Evolutionary conservation across 2,888 invertebrate species (phyloP).

Genomic region (Caenorhabditis zanzibari): DNA sequence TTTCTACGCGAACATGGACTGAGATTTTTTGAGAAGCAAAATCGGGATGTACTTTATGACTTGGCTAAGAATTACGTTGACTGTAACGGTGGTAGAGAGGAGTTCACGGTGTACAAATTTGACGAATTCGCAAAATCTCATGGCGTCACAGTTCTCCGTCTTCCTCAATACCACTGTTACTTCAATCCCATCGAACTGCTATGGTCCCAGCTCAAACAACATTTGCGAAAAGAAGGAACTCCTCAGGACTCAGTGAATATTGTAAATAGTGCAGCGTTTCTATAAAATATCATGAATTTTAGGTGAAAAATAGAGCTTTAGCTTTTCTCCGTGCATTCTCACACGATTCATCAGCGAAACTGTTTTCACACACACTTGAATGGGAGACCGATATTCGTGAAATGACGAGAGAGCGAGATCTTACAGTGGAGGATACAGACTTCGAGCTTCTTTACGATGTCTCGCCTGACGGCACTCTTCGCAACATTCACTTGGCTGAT

Average conservation of each 20-base stretch:
- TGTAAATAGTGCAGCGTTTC: background rate
- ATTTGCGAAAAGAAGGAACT: background rate
- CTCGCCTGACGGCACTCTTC: too few species aligned
- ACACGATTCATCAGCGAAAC: background rate
- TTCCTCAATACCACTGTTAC: slow-evolving; percentile 15
- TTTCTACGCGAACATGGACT: background rate
- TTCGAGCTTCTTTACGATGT: slow-evolving; percentile 17
- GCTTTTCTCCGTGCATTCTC: background rate
- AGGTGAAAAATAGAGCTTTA: background rate
- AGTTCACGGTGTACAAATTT: background rate
- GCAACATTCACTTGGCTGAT: too few species aligned
- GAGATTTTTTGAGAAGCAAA: background rate
- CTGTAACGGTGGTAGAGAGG: background rate
- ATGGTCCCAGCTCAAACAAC: background rate
- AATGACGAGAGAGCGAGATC: background rate
- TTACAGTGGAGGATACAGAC: background rate
- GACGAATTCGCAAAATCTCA: background rate
- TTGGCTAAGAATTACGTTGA: background rate
- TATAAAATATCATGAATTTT: background rate
- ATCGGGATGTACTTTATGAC: background rate
- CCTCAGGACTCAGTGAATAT: background rate
- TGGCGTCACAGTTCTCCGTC: background rate
- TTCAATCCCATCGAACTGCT: slow-evolving; percentile 18
- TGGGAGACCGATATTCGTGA: background rate
- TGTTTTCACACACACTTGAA: background rate